Conservation (phyloP, 2,888 invertebrate species). For the Dynastes grantii region DNA sequence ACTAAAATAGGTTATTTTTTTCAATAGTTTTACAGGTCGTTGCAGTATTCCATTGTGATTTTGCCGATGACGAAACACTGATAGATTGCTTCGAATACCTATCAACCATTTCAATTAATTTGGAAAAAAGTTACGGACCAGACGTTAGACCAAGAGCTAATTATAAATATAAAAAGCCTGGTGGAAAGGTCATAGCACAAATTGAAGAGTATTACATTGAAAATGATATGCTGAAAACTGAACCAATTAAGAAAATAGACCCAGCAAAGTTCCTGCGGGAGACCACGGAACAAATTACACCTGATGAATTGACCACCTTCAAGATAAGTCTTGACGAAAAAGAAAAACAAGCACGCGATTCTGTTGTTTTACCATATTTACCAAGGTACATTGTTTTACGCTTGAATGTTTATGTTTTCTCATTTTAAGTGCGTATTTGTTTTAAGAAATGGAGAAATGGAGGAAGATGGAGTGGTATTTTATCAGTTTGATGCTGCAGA, state of each 20-base stretch:
- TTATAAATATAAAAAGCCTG: conserved; percentile 71
- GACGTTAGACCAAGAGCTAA: conserved; percentile 60
- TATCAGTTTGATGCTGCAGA: conserved; percentile 86
- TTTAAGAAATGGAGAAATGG: conserved; percentile 47
- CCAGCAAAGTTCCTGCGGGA: conserved; percentile 63
- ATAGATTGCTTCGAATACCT: conserved; percentile 72
- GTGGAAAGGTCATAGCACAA: conserved; percentile 72
- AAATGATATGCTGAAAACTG: conserved; percentile 64
- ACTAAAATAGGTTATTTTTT: conserved; percentile 49
- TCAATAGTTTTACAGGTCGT: conserved; percentile 63
- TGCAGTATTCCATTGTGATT: conserved; percentile 71
- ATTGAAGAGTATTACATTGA: conserved; percentile 65
- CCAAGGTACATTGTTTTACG: conserved; percentile 65
- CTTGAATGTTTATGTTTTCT: background rate
- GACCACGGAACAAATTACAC: conserved; percentile 62
- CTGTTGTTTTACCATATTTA: conserved; percentile 77
- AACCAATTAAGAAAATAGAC: conserved; percentile 65
- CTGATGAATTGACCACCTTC: conserved; percentile 75
- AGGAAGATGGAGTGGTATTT: conserved; percentile 76
- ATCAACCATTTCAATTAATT: conserved; percentile 64
- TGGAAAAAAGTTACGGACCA: conserved; percentile 68
- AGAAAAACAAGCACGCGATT: conserved; percentile 75
- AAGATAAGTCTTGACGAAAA: conserved; percentile 77
- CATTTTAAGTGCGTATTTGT: conserved; percentile 32
- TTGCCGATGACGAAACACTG: conserved; percentile 69